These are phyloP conservation scores for Micromesistius poutassou DNA, from an alignment of 2,797 vertebrate species.

Conservation along the genomic window DNA sequence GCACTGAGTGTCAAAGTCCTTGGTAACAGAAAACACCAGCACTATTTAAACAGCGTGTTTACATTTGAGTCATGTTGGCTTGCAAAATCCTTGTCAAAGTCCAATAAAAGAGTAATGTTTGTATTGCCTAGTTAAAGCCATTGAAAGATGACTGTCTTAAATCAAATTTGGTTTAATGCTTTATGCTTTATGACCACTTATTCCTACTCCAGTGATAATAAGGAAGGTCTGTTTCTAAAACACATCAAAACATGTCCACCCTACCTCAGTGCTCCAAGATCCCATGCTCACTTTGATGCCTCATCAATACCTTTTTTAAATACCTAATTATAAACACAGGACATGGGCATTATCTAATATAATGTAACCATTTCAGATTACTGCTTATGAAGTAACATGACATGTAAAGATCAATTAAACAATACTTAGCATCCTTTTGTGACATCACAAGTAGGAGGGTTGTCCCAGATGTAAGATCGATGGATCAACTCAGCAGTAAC, in stretches of 20 bases:
- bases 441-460: neutral
- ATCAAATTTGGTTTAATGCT: neutral
- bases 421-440: neutral
- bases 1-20: constrained; percentile 34
- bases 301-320: neutral
- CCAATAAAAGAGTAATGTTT: constrained; percentile 40
- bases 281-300: neutral
- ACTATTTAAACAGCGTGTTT: constrained; percentile 58
- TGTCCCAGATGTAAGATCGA: neutral
- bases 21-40: constrained; percentile 52
- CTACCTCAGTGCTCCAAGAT: neutral
- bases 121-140: neutral
- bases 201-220: neutral
- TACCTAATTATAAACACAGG: neutral
- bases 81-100: constrained; percentile 39
- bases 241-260: no score
- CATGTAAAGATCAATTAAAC: neutral
- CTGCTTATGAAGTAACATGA: neutral
- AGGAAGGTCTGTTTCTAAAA: neutral
- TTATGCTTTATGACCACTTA: neutral
- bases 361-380: neutral
- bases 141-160: neutral
- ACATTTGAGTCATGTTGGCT: constrained; percentile 36
- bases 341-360: neutral
- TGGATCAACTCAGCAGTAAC: neutral